Base-by-base conservation (phyloP, 2,113 vertebrate genomes). In the Melanotaenia duboulayi region DNA sequence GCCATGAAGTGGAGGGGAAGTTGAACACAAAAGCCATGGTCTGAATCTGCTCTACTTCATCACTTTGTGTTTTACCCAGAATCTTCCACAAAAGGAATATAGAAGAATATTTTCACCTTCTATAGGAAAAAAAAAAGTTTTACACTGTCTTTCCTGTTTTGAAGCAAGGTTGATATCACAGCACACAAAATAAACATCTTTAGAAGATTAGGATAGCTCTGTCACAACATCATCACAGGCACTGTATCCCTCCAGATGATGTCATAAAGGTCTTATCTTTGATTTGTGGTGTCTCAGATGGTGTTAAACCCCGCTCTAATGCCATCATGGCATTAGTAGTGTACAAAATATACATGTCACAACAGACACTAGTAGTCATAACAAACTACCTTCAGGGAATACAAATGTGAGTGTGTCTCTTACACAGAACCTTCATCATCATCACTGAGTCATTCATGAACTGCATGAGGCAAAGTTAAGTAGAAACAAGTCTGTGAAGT, bases 1-100 rank as follows among this genome's bases (percentile, higher is more conserved):
- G 88, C 86, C 83, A 89, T 82, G 61, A 86, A 86, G 79, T 81
- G 42, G 49, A 82, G 62, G 76, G 76, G 69, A 80, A 85, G 80
- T 74, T 74, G 71, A 84, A 80, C 72, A 81, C 87, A 79, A 75
- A 74, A 75, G 78, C 46, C 71, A 73, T 76, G 78, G 81, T 80
- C 77, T 81, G 79, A 83, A 76, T 85, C 77, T 76, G 80, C 80
- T 86, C 55, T 51, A 56, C 76, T 78, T 82, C 77, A 83, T 71
- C 70, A 69, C 44, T 84, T 61, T 62, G 65, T 62, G 50, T 80
- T 71, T 74, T 71, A 73, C 16, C 19, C 2, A 20, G 17, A 37
- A 28, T 57, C 46, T 55, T 37, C 57, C 3, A 0, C 56, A 37
- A 54, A 39, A 23, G 24, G 16, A 57, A 56, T 19, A 46, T 19